Conservation (phyloP, 2,888 invertebrate species). For the Epistrophe grossulariae region DNA sequence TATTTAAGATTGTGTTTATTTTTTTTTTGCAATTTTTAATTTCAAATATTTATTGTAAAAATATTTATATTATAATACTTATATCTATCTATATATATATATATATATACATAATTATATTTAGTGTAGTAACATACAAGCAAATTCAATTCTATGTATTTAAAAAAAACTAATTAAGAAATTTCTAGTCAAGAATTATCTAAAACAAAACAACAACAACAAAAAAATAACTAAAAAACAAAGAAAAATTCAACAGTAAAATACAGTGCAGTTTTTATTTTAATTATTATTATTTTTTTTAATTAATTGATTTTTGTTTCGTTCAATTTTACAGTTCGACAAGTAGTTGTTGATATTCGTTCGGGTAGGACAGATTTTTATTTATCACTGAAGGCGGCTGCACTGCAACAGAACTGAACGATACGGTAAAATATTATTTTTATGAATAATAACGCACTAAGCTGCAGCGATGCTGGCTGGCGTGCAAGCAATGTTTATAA, state of each 20-base stretch:
- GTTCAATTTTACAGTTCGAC: constrained; percentile 58
- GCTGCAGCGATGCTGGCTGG: too few relatives aligned
- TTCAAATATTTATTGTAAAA: constrained; percentile 66
- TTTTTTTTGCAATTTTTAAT: constrained; percentile 40
- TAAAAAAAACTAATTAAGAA: constrained; percentile 54
- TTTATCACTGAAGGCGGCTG: too few relatives aligned
- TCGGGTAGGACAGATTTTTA: too few relatives aligned
- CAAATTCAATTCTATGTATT: constrained; percentile 57
- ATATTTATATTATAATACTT: constrained; percentile 34
- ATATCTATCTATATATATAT: constrained; percentile 38
- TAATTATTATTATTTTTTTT: constrained; percentile 52
- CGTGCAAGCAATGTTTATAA: not conserved
- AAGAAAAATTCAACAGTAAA: constrained; percentile 29
- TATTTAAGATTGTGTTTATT: constrained; percentile 35
- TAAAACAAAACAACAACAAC: constrained; percentile 33
- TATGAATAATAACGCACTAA: too few relatives aligned
- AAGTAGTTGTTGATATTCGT: constrained; percentile 65
- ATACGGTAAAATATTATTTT: too few relatives aligned
- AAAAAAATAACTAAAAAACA: constrained; percentile 13
- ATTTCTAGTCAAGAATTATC: constrained; percentile 73
- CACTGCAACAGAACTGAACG: too few relatives aligned
- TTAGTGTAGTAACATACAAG: constrained; percentile 42
- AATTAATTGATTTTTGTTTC: constrained; percentile 43
- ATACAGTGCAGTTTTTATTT: constrained; percentile 49
- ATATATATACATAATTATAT: constrained; percentile 4